Percentiles rank a stretch among this genome's conserved stretches.
Evolutionary conservation across 2,888 invertebrate genomes (phyloP).

Genomic region (Heterodera filipjevi): DNA sequence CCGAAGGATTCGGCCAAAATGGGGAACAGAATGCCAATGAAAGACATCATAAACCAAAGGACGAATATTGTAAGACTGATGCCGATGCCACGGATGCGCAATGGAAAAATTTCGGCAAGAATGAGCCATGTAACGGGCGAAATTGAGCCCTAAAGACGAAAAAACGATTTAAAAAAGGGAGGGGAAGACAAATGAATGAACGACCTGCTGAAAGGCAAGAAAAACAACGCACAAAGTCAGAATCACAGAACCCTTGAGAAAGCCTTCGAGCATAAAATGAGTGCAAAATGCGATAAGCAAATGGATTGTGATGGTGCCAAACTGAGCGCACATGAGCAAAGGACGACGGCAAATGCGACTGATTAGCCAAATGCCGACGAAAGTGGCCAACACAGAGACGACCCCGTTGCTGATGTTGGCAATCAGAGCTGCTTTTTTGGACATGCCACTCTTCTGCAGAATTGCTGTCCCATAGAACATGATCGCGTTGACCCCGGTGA

Average conservation of each 20-base stretch:
- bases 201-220: conserved; percentile 22
- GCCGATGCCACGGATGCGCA: conserved; percentile 25
- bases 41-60: conserved; percentile 21
- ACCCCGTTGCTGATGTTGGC: conserved; percentile 21
- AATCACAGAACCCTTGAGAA: background rate
- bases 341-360: conserved; percentile 10
- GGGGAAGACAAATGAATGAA: background rate
- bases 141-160: conserved; percentile 9
- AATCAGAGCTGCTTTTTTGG: conserved; percentile 12
- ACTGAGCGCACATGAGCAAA: conserved; percentile 16
- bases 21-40: conserved; percentile 20
- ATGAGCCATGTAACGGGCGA: conserved; percentile 24
- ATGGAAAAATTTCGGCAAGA: conserved; percentile 22
- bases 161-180: background rate
- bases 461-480: conserved; percentile 29
- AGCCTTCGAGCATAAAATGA: conserved; percentile 5
- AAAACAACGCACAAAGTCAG: conserved; percentile 15
- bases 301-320: conserved; percentile 10
- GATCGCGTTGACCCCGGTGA: conserved; percentile 23
- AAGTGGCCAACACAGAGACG: conserved; percentile 12
- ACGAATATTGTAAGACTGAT: conserved; percentile 16
- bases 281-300: conserved; percentile 11
- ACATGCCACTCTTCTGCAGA: conserved; percentile 14
- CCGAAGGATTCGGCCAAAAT: conserved; percentile 11
- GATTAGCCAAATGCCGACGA: conserved; percentile 18